Conservation (phyloP, 2,888 invertebrate genomes). For the Malthinus seriepunctatus region DNA sequence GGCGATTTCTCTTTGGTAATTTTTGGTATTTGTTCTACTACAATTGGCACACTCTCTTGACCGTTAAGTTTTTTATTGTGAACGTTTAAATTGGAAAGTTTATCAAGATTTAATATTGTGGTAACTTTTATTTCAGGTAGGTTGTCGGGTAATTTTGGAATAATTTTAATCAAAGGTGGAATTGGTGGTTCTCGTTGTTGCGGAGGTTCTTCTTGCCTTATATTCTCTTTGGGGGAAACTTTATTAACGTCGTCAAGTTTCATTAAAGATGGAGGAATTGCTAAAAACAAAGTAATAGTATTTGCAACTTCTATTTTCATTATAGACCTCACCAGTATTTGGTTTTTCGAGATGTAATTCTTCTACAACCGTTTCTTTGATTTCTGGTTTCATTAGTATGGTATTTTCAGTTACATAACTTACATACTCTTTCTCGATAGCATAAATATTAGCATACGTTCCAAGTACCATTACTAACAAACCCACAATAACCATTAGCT, state of each 20-base stretch:
- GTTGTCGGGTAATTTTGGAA: conserved; percentile 10
- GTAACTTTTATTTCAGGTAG: background rate
- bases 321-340: background rate
- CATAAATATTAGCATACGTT: conserved; percentile 85
- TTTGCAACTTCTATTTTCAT: background rate
- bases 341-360: background rate
- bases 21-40: no score
- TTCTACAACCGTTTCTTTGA: conserved; percentile 50
- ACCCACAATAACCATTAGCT: conserved; percentile 79
- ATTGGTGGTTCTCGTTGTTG: background rate
- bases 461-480: conserved; percentile 87
- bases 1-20: no score
- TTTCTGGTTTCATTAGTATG: conserved; percentile 43
- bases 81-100: background rate
- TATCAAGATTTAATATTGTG: background rate
- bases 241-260: background rate
- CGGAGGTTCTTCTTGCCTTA: background rate
- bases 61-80: no score
- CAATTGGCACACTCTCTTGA: no score
- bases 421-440: conserved; percentile 62
- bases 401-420: conserved; percentile 7
- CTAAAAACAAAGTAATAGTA: background rate
- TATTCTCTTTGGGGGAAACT: background rate
- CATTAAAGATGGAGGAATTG: background rate
- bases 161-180: background rate